Conservation (phyloP, 2,797 vertebrate species). For the Chaetophractus vellerosus region DNA sequence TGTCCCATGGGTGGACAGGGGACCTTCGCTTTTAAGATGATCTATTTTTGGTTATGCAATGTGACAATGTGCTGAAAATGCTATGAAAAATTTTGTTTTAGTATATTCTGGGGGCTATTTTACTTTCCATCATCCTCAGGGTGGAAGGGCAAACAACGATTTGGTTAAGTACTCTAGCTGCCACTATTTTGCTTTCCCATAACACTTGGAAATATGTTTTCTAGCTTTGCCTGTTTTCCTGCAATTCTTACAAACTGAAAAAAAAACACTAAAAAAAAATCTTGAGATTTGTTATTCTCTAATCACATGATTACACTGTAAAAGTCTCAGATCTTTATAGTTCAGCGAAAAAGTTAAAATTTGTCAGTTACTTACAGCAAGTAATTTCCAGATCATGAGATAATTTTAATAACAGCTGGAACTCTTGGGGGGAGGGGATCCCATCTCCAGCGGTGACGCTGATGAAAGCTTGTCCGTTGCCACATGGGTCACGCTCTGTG, state of each 20-base stretch:
- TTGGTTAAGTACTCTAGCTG: not conserved
- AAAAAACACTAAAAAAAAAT: not conserved
- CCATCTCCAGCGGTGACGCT: not conserved
- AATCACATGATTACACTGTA: not conserved
- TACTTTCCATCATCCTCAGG: not conserved
- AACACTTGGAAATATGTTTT: not conserved
- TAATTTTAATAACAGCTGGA: not conserved
- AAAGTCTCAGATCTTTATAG: conserved; percentile 5
- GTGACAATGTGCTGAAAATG: conserved; percentile 6
- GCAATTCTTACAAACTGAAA: not conserved
- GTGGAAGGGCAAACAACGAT: not conserved
- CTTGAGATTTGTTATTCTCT: not conserved
- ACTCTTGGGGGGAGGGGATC: not conserved
- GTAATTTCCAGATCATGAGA: not conserved
- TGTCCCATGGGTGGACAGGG: not conserved
- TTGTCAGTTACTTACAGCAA: not conserved
- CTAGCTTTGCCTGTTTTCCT: not conserved
- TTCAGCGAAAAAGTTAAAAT: not conserved
- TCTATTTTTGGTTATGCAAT: not conserved
- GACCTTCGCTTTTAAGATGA: not conserved
- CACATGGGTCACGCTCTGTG: not conserved
- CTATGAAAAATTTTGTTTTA: not conserved
- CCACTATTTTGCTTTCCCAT: not conserved
- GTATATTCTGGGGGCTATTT: not conserved
- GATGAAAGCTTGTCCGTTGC: not conserved